Conservation (phyloP, 2,888 invertebrate species). For the Branchipolynoe longqiensis region DNA sequence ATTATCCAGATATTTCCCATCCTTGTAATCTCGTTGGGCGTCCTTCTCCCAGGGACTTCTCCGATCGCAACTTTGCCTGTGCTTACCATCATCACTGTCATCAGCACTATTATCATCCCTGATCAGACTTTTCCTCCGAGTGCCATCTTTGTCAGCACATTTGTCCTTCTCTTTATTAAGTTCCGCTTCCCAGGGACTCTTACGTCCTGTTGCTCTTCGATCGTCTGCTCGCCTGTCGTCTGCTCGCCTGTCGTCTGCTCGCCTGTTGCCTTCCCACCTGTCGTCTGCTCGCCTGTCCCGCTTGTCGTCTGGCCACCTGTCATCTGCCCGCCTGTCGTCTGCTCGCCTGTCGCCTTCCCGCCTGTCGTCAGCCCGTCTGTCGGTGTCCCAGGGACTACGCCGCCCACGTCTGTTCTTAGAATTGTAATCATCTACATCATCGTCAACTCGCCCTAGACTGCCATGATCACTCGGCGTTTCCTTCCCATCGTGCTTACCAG, state of each 20-base stretch:
- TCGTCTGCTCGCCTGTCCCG: too few relatives aligned
- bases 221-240: too few relatives aligned
- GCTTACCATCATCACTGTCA: neutral
- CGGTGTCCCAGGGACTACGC: neutral
- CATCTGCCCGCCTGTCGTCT: too few relatives aligned
- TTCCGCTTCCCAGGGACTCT: constrained; percentile 35
- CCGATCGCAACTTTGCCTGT: neutral
- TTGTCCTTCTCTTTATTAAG: neutral
- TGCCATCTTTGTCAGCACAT: neutral
- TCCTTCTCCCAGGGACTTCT: constrained; percentile 29
- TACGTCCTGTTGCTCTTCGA: neutral
- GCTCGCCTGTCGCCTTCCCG: neutral
- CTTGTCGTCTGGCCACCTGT: too few relatives aligned
- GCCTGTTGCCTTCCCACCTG: neutral
- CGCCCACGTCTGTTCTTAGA: too few relatives aligned
- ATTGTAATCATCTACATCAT: too few relatives aligned
- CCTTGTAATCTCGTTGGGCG: neutral
- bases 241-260: neutral
- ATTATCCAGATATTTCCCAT: neutral
- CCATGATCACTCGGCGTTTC: constrained; percentile 19
- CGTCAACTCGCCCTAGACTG: too few relatives aligned
- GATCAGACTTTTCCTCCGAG: constrained; percentile 20
- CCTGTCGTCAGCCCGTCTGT: too few relatives aligned
- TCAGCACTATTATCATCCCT: neutral
- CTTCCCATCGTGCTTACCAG: neutral